Conservation (phyloP, 2,113 vertebrate species). For the Columba livia region DNA sequence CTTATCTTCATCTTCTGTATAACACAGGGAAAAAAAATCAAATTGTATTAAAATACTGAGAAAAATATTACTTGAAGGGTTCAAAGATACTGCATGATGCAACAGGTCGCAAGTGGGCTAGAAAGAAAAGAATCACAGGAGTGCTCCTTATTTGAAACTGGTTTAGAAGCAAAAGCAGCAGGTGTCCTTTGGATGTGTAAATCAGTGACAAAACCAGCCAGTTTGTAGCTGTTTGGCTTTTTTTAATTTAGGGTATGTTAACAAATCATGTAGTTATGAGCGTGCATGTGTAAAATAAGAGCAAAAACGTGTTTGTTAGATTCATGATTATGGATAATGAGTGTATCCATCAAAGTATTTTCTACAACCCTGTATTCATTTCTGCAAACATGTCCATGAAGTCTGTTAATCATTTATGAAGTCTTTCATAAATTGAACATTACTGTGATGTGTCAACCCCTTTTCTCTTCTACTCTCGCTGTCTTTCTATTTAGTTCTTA, state of each 20-base stretch:
- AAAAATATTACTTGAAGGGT: background rate
- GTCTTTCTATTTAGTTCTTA: background rate
- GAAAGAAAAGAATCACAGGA: background rate
- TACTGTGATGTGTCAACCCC: background rate
- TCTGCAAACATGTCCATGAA: background rate
- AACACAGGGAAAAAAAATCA: background rate
- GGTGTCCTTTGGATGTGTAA: background rate
- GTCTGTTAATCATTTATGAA: background rate
- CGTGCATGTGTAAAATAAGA: background rate
- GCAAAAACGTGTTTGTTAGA: background rate
- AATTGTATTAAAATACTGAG: background rate
- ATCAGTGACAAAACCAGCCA: background rate
- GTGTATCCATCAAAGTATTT: background rate
- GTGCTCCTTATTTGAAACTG: background rate
- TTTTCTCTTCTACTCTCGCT: background rate
- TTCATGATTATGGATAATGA: background rate
- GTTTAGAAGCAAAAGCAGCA: background rate
- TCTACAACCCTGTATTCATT: background rate
- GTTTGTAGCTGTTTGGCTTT: background rate
- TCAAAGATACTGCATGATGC: background rate
- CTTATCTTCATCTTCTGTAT: background rate
- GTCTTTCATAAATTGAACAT: background rate
- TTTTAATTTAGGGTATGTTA: background rate
- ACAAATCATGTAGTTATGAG: background rate
- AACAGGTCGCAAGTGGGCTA: background rate